Conservation (phyloP, 2,888 invertebrate species). For the Adela reaumurella region DNA sequence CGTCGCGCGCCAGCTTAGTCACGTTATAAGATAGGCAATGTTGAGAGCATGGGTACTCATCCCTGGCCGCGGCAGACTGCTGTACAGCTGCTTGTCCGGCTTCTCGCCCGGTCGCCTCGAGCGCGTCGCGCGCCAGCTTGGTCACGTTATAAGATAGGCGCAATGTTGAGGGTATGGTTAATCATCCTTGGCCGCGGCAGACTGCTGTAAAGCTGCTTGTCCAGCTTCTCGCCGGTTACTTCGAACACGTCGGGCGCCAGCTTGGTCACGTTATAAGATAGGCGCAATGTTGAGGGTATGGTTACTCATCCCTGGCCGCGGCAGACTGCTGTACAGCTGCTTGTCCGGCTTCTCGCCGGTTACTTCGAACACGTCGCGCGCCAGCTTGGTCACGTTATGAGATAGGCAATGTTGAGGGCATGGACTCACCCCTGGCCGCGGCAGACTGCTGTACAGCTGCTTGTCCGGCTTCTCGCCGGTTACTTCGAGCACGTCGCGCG, state of each 20-base stretch:
- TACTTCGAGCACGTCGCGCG: slow-evolving; percentile 40
- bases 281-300: slow-evolving; percentile 76
- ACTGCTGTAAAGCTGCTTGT: slow-evolving; percentile 69
- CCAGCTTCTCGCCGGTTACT: slow-evolving; percentile 11
- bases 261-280: slow-evolving; percentile 9
- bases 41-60: too few relatives aligned
- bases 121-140: too few relatives aligned
- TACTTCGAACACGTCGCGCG: not conserved
- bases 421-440: slow-evolving; percentile 89
- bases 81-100: slow-evolving; percentile 53
- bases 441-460: slow-evolving; percentile 82
- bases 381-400: slow-evolving; percentile 9
- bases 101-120: not conserved
- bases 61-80: slow-evolving; percentile 92
- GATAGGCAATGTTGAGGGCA: slow-evolving; percentile 73
- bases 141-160: too few relatives aligned
- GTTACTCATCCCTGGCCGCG: slow-evolving; percentile 89
- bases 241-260: not conserved
- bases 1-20: too few relatives aligned
- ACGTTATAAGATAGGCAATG: too few relatives aligned
- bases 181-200: slow-evolving; percentile 91
- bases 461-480: slow-evolving; percentile 21
- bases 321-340: slow-evolving; percentile 82
- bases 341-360: slow-evolving; percentile 21
- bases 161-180: too few relatives aligned